phyloP scores from a whole-genome alignment of 2,797 vertebrate species.

The Channa striata region DNA sequence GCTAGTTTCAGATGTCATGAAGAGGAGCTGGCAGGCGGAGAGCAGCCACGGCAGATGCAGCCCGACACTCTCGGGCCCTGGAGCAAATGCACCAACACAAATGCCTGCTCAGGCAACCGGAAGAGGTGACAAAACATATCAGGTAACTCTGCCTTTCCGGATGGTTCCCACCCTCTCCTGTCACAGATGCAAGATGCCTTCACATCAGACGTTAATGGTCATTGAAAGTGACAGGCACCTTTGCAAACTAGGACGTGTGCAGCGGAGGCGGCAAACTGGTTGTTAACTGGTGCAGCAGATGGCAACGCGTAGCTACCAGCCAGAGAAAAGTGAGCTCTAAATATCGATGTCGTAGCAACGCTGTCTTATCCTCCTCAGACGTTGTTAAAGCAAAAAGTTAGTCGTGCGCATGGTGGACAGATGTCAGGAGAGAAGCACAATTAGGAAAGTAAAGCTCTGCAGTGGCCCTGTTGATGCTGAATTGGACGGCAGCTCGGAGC shows the following conservation, averaged over 20 bases:
- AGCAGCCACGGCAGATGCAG: slow-evolving; percentile 85
- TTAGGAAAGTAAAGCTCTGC: slow-evolving; percentile 26
- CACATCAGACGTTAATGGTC: slow-evolving; percentile 68
- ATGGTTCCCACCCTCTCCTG: slow-evolving; percentile 81
- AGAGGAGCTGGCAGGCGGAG: slow-evolving; percentile 79
- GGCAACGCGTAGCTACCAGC: slow-evolving; percentile 23
- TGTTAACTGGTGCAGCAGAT: slow-evolving; percentile 50
- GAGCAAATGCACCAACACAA: slow-evolving; percentile 77
- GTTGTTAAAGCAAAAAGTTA: slow-evolving; percentile 40
- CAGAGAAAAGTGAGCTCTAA: slow-evolving; percentile 18
- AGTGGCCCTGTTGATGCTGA: neutral
- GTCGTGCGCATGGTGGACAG: slow-evolving; percentile 38
- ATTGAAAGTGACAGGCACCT: slow-evolving; percentile 82
- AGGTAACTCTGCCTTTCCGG: slow-evolving; percentile 84
- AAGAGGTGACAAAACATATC: slow-evolving; percentile 89
- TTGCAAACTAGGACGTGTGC: slow-evolving; percentile 20
- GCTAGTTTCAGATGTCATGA: slow-evolving; percentile 88
- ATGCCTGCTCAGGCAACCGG: slow-evolving; percentile 85
- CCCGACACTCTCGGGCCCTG: slow-evolving; percentile 84
- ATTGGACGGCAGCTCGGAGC: neutral
- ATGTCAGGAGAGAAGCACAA: slow-evolving; percentile 29
- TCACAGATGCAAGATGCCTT: slow-evolving; percentile 73
- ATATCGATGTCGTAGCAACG: slow-evolving; percentile 21
- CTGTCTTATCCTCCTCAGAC: slow-evolving; percentile 2
- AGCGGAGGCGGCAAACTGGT: slow-evolving; percentile 61